Conservation (phyloP, 2,797 vertebrate genomes). For the Parotocinclus haroldoi region DNA sequence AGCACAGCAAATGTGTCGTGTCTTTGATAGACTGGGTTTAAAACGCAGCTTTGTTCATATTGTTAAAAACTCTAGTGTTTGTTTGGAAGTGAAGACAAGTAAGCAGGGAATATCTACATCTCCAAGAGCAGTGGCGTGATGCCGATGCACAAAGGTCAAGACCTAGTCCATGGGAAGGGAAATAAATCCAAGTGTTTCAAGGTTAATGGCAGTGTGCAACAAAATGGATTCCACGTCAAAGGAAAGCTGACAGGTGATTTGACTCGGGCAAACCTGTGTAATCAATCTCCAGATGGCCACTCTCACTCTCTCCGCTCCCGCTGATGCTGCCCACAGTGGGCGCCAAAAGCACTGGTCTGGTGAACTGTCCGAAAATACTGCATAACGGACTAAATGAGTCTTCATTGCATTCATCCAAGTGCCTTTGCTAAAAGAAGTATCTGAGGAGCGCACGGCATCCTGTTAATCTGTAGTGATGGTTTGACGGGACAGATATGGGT, state of each 20-base stretch:
- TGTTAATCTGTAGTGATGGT: too few relatives aligned
- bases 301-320: conserved; percentile 30
- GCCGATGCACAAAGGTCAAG: conserved; percentile 67
- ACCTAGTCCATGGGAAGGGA: conserved; percentile 67
- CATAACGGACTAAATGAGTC: background rate
- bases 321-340: conserved; percentile 11
- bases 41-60: too few relatives aligned
- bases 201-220: conserved; percentile 96
- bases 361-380: background rate
- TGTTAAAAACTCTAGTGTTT: too few relatives aligned
- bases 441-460: too few relatives aligned
- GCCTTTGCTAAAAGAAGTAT: too few relatives aligned
- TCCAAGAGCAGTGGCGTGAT: conserved; percentile 55
- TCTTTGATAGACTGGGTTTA: too few relatives aligned
- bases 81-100: too few relatives aligned
- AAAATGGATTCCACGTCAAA: conserved; percentile 95
- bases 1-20: too few relatives aligned
- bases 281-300: conserved; percentile 83
- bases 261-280: conserved; percentile 84
- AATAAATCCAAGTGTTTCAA: conserved; percentile 95
- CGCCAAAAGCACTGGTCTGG: conserved; percentile 6
- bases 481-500: too few relatives aligned
- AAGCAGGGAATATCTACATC: too few relatives aligned
- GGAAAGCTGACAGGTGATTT: conserved; percentile 92
- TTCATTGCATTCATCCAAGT: too few relatives aligned